phyloP scores from a whole-genome alignment of 1,140 invertebrate genomes.

The Dreissena rostriformis region DNA sequence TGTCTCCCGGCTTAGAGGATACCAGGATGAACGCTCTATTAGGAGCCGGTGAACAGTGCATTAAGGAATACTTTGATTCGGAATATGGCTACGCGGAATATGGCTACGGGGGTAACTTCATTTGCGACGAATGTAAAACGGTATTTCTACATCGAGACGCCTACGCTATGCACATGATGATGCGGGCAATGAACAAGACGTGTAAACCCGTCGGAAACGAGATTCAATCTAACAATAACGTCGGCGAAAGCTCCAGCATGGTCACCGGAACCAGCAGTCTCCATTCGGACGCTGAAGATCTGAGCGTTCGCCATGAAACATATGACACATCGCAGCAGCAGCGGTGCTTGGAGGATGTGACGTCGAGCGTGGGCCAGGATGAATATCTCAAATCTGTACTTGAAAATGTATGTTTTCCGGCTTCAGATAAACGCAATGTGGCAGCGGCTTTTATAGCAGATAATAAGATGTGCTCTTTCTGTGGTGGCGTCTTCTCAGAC shows the following conservation, averaged over 20 bases:
- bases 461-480: slow-evolving; percentile 45
- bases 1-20: slow-evolving; percentile 6
- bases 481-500: slow-evolving; percentile 36
- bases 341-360: slow-evolving; percentile 48
- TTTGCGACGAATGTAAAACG: slow-evolving; percentile 67
- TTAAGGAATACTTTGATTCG: slow-evolving; percentile 32
- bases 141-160: slow-evolving; percentile 67
- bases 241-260: neutral
- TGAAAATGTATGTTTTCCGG: slow-evolving; percentile 36
- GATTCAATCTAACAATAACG: neutral
- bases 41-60: slow-evolving; percentile 41
- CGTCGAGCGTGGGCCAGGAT: slow-evolving; percentile 43
- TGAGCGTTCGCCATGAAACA: neutral
- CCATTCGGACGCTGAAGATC: neutral
- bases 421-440: neutral
- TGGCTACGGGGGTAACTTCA: slow-evolving; percentile 54
- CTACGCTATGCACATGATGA: slow-evolving; percentile 75
- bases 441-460: slow-evolving; percentile 10
- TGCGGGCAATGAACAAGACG: slow-evolving; percentile 67
- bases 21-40: slow-evolving; percentile 39
- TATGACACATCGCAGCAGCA: neutral
- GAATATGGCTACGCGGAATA: slow-evolving; percentile 17
- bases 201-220: slow-evolving; percentile 42
- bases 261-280: neutral
- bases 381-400: slow-evolving; percentile 54